phyloP scores from a whole-genome alignment of 2,888 invertebrate genomes.

The Lasioglossum figueresi region DNA sequence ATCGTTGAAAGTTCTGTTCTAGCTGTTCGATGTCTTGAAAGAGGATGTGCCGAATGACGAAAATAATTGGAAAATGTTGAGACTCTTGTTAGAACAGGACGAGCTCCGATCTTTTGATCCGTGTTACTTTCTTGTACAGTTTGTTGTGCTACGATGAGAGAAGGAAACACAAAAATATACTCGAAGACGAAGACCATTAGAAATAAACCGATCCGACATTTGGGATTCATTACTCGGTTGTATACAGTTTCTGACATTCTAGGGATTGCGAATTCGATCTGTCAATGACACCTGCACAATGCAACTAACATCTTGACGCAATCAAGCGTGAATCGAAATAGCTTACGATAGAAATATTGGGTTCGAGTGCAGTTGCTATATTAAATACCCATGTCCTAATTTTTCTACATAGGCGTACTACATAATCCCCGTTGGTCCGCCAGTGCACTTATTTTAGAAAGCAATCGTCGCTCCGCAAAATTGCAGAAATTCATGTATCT shows the following conservation, averaged over 20 bases:
- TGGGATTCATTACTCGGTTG: conserved; percentile 8
- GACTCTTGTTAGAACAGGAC: not conserved
- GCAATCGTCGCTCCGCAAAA: not conserved
- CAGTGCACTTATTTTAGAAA: not conserved
- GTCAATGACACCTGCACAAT: not conserved
- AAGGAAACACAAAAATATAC: conserved; percentile 16
- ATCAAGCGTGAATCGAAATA: not conserved
- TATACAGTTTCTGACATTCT: not conserved
- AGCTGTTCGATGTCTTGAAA: not conserved
- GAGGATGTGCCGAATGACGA: not conserved
- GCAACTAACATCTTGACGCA: not conserved
- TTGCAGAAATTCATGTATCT: not conserved
- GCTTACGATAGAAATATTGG: not conserved
- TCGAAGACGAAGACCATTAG: not conserved
- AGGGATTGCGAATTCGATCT: not conserved
- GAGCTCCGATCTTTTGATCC: not conserved
- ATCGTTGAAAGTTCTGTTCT: not conserved
- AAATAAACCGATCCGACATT: conserved; percentile 21
- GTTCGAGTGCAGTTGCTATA: not conserved
- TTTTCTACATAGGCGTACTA: not conserved
- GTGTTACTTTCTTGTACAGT: conserved; percentile 4
- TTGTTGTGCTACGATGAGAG: conserved; percentile 9
- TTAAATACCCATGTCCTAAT: not conserved
- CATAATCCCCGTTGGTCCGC: not conserved
- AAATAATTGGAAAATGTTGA: not conserved